phyloP scores from a whole-genome alignment of 2,797 vertebrate species.

The Gambusia yucatana region DNA sequence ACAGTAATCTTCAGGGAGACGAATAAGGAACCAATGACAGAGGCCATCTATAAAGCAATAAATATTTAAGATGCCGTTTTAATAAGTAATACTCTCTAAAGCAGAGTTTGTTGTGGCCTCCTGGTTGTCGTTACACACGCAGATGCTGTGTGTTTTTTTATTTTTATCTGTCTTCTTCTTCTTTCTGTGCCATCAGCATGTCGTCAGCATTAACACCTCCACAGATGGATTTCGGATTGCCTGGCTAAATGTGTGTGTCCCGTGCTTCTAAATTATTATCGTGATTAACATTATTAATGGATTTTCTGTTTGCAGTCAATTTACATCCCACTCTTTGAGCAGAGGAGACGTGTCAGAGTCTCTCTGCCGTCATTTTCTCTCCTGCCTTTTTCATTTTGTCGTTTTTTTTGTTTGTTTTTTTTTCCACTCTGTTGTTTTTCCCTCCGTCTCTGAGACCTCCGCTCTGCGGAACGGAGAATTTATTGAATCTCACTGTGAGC shows the following conservation, averaged over 20 bases:
- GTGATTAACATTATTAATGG: slow-evolving; percentile 79
- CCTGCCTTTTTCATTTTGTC: slow-evolving; percentile 32
- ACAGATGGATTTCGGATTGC: slow-evolving; percentile 82
- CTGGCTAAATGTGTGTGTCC: slow-evolving; percentile 79
- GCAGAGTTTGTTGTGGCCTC: slow-evolving; percentile 77
- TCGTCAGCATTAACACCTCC: slow-evolving; percentile 82
- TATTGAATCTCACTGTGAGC: slow-evolving; percentile 55
- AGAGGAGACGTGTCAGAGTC: slow-evolving; percentile 34
- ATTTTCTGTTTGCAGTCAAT: slow-evolving; percentile 75
- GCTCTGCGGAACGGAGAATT: slow-evolving; percentile 40
- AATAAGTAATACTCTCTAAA: slow-evolving; percentile 83
- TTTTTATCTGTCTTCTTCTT: neutral
- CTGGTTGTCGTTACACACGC: slow-evolving; percentile 79
- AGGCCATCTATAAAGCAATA: slow-evolving; percentile 78
- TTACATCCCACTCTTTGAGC: slow-evolving; percentile 63
- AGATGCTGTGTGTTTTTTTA: slow-evolving; percentile 46
- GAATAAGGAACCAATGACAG: slow-evolving; percentile 73
- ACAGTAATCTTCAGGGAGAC: slow-evolving; percentile 61
- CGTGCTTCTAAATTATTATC: slow-evolving; percentile 77
- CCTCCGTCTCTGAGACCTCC: slow-evolving; percentile 25
- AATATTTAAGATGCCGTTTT: slow-evolving; percentile 84
- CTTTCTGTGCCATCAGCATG: slow-evolving; percentile 77
- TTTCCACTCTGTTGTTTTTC: slow-evolving; percentile 18
- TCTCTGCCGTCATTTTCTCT: slow-evolving; percentile 33
- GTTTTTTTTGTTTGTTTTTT: too few relatives aligned